Base-by-base conservation (phyloP, 1,140 invertebrate genomes). In the Drosophila sproati region DNA sequence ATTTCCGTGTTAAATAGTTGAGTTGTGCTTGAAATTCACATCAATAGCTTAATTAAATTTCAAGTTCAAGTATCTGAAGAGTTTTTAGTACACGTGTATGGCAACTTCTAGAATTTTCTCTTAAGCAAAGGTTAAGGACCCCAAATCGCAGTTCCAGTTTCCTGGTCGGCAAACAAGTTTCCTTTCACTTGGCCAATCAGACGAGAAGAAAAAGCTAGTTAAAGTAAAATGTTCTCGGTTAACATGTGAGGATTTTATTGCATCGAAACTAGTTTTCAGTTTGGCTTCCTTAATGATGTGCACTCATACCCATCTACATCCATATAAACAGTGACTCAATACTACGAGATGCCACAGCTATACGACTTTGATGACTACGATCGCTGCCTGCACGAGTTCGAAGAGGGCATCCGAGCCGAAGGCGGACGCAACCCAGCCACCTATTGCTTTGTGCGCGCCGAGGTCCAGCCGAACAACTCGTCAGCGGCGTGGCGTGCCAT, bases 361-460 rank as follows among this genome's bases (percentile, higher is more conserved):
- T 94, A 91, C 74, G 86, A 85, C 45, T 80, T 94, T 77, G 94
- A 94, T 67, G 92, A 94, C 70, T 94, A 93, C 57, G 89, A 92
- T 29, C 78, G 85, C 1, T 94, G 94, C 72, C 78, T 94, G 5
- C 82, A 91, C 59, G 82, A 92, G 41, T 80, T 82, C 3, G 57
- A 2, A 20, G 1, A 20, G 20, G 20, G 20, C 20, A 20, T 0
- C 20, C 1, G 20, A 0, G 20, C 20, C 20, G 20, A 20, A 20
- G 20, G 20, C 20, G 20, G 67, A 1, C 47, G 51, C 39, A 61
- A 56, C 55, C 91, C n/a, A 60, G 91, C 78, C 50, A 78, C 77
- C 3, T 94, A 94, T 80, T 94, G 94, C 73, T 81, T 94, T 60
- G 92, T 93, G 0, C 93, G 93, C 39, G 91, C 93, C 10, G 87